phyloP scores from a whole-genome alignment of 2,888 invertebrate species.

The Nemotelus pantherinus region DNA sequence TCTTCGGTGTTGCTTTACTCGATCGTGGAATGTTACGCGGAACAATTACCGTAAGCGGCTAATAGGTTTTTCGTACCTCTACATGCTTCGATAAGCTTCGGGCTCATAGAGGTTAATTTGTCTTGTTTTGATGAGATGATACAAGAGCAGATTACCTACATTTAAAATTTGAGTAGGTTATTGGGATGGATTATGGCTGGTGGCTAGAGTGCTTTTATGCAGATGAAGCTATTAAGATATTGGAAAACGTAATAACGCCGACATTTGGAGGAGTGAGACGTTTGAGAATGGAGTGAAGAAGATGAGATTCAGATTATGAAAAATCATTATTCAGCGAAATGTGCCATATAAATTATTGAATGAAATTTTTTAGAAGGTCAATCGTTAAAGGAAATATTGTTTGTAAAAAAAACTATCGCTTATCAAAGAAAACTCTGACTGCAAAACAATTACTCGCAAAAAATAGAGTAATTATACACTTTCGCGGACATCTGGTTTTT shows the following conservation, averaged over 20 bases:
- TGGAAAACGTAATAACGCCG: background rate
- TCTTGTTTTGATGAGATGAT: slow-evolving; percentile 12
- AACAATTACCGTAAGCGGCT: slow-evolving; percentile 36
- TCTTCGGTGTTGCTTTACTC: slow-evolving; percentile 9
- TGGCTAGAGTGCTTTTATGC: background rate
- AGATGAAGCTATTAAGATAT: slow-evolving; percentile 2
- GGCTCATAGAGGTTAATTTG: slow-evolving; percentile 27
- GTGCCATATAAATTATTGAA: too few species aligned
- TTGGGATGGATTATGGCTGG: slow-evolving; percentile 32
- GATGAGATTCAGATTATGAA: background rate
- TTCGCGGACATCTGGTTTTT: too few species aligned
- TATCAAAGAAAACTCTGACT: too few species aligned
- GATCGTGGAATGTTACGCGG: slow-evolving; percentile 26
- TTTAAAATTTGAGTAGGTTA: slow-evolving; percentile 22
- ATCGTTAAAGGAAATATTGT: too few species aligned
- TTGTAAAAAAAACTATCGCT: too few species aligned
- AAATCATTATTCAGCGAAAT: too few species aligned
- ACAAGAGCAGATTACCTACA: slow-evolving; percentile 3
- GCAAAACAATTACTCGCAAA: too few species aligned
- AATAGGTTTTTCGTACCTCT: slow-evolving; percentile 30
- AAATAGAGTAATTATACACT: too few species aligned
- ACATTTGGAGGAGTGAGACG: background rate
- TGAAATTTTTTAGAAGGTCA: too few species aligned
- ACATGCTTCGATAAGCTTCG: slow-evolving; percentile 2
- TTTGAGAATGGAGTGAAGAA: background rate